Evolutionary conservation across 2,113 vertebrate genomes (phyloP), one percentile per base, ranked within the genome.

Genomic region (Limnothrissa miodon): DNA sequence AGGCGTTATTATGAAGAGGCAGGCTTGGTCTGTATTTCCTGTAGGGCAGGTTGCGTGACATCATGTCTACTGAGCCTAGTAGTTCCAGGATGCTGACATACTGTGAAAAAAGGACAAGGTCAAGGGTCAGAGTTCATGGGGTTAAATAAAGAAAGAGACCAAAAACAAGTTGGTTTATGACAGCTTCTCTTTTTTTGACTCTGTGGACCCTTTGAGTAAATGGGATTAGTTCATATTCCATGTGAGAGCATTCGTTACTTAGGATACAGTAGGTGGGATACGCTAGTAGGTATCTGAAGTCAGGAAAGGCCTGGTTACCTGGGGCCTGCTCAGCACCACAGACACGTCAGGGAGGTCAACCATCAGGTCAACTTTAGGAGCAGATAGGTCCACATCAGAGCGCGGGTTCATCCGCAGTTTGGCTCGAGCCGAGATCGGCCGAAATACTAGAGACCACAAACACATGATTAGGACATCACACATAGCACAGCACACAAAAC

Each of bases 41-140:
- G 78, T 99, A 99, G 0, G 98, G 98, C n/a, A 98, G 90, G 90
- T 99, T 99, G 39, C 97, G 95, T 39, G 95, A 95, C 98, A 99
- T 99, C 97, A 98, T 95, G 92, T 99, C 97, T 87, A 99, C 86
- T 33, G 98, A 99, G 81, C 97, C 96, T 87, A 99, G 95, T 84
- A 99, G 94, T 89, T 99, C 97, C 95, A 99, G 95, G 85, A 99
- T 93, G 92, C 98, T 99, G 92, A 98, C 96, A 89, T 99, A 99
- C 98, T 99, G 83, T 33, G 25, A 11, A 39, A 93, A 87, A 45
- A 21, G 79, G 79, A 36, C 62, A 39, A 85, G 84, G 46, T 53
- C 59, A 87, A 25, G 51, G 10, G 66, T 5, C n/a, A 33, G 79
- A 21, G 84, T 42, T 56, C 19, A 56, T 42, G 51, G 19, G 23